phyloP scores from a whole-genome alignment of 2,888 invertebrate species.

The Exocentrus adspersus region DNA sequence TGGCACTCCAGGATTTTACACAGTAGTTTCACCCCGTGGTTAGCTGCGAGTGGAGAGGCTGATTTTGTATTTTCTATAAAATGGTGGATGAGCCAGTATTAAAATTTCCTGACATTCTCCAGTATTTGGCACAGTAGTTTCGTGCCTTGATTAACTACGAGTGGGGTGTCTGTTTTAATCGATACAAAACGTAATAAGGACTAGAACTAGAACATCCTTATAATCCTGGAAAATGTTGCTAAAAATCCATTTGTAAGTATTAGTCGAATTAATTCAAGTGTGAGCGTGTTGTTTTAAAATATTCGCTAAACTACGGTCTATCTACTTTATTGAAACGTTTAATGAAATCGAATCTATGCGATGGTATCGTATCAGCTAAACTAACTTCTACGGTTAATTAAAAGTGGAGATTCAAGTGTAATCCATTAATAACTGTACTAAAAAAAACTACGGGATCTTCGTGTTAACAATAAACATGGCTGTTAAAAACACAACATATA shows the following conservation, averaged over 20 bases:
- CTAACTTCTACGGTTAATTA: slow-evolving; percentile 14
- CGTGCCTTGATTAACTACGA: too few relatives aligned
- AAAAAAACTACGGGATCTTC: slow-evolving; percentile 25
- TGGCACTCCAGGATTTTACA: too few relatives aligned
- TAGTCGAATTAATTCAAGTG: background rate
- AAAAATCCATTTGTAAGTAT: background rate
- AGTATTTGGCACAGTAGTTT: too few relatives aligned
- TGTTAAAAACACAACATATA: slow-evolving; percentile 41
- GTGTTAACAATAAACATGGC: slow-evolving; percentile 34
- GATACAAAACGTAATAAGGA: too few relatives aligned
- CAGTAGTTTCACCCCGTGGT: too few relatives aligned
- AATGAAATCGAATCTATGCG: slow-evolving; percentile 10
- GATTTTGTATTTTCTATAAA: too few relatives aligned
- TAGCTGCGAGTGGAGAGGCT: too few relatives aligned
- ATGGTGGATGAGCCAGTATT: too few relatives aligned
- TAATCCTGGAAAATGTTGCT: too few relatives aligned
- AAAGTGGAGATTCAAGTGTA: slow-evolving; percentile 12
- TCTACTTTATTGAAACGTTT: slow-evolving; percentile 7
- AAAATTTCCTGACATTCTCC: too few relatives aligned
- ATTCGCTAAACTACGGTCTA: slow-evolving; percentile 21
- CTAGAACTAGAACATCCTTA: too few relatives aligned
- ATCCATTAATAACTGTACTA: slow-evolving; percentile 20
- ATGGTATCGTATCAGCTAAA: background rate
- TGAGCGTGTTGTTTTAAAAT: slow-evolving; percentile 3
- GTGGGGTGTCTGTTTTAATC: too few relatives aligned